Conservation (phyloP, 2,113 vertebrate species). For the Danionella cerebrum region DNA sequence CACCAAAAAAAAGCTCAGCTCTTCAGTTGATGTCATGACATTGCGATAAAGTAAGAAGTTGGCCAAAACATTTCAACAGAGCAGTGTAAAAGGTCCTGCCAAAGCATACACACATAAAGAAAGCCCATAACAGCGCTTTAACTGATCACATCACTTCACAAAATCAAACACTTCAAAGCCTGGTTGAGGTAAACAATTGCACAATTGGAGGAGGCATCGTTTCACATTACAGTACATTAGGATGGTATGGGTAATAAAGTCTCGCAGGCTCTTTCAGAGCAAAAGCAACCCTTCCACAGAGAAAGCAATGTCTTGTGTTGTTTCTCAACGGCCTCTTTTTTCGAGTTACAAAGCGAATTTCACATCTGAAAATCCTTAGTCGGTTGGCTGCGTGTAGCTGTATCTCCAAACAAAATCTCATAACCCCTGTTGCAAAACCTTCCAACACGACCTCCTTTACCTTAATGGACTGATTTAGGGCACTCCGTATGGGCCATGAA, state of each 20-base stretch:
- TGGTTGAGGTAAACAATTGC: constrained; percentile 32
- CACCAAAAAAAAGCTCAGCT: neutral
- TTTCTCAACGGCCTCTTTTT: neutral
- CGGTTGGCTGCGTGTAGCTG: neutral
- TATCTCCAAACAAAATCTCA: neutral
- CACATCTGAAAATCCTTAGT: constrained; percentile 11
- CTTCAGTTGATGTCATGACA: constrained; percentile 9
- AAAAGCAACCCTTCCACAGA: constrained; percentile 11
- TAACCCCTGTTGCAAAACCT: neutral
- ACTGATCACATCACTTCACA: constrained; percentile 3
- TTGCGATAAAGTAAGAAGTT: neutral
- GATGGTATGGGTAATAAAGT: neutral
- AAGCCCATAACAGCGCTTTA: neutral
- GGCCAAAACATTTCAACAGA: neutral
- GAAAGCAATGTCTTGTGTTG: neutral
- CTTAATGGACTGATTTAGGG: neutral
- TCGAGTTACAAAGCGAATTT: neutral
- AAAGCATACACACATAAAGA: neutral
- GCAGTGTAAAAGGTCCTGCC: neutral
- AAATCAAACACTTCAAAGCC: constrained; percentile 30
- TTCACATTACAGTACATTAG: neutral
- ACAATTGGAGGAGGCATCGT: constrained; percentile 5
- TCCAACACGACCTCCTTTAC: neutral
- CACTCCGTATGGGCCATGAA: neutral
- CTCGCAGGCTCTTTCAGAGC: constrained; percentile 14